Conservation (phyloP, 2,113 vertebrate genomes). For the Cepphus grylle region DNA sequence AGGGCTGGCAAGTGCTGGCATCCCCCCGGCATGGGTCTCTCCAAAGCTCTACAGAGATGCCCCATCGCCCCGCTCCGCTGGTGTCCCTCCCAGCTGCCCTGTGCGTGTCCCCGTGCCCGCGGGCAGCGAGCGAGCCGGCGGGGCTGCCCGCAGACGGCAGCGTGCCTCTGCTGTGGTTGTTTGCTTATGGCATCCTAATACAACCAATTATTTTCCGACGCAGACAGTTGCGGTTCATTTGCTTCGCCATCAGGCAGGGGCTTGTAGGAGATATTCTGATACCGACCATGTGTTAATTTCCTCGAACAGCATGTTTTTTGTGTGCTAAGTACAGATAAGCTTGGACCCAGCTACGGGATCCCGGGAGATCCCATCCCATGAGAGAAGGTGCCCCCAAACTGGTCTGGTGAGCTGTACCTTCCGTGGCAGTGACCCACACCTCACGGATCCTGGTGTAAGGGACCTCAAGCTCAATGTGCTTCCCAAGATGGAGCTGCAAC, state of each 20-base stretch:
- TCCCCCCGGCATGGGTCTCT: not conserved
- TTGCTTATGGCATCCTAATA: not conserved
- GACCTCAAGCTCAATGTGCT: not conserved
- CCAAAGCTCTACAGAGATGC: rapidly evolving
- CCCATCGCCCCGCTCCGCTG: rapidly evolving
- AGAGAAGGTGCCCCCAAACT: not conserved
- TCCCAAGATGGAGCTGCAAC: not conserved
- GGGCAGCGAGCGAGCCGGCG: not conserved
- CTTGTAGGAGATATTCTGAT: not conserved
- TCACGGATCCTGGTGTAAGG: rapidly evolving
- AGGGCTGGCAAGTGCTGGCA: not conserved
- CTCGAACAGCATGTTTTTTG: rapidly evolving
- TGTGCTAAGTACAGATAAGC: not conserved
- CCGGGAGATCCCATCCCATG: not conserved
- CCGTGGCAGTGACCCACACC: not conserved
- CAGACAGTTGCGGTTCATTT: not conserved
- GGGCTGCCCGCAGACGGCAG: not conserved
- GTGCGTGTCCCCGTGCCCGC: rapidly evolving
- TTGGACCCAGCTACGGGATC: too few relatives aligned
- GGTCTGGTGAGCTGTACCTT: not conserved
- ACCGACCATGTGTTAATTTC: not conserved
- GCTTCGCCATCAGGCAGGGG: not conserved
- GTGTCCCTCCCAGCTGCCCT: not conserved
- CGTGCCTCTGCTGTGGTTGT: not conserved
- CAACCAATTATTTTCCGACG: not conserved